Evolutionary conservation across 2,888 invertebrate genomes (phyloP).

Genomic region (Theretra japonica): DNA sequence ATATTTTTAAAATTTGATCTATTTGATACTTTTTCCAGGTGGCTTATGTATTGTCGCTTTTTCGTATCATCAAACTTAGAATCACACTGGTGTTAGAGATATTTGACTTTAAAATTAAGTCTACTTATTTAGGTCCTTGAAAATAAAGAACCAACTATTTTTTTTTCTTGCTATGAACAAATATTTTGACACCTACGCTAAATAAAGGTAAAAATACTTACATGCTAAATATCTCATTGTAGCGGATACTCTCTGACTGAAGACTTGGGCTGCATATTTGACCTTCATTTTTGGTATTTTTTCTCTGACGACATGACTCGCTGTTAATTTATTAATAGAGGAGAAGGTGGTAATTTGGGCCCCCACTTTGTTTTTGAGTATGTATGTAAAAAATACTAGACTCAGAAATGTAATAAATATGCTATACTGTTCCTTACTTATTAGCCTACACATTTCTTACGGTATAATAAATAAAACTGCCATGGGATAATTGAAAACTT

Average conservation of each 20-base stretch:
- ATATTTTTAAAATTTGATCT: too few species aligned
- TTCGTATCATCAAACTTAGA: too few species aligned
- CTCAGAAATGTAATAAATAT: not conserved
- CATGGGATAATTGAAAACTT: not conserved
- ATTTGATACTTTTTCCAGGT: too few species aligned
- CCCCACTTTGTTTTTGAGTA: constrained; percentile 1
- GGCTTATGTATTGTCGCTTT: too few species aligned
- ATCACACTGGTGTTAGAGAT: too few species aligned
- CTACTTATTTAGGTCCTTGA: too few species aligned
- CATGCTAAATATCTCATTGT: constrained; percentile 27
- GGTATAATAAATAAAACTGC: not conserved
- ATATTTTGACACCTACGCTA: too few species aligned
- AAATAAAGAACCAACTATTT: too few species aligned
- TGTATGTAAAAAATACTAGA: not conserved
- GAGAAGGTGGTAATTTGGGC: too few species aligned
- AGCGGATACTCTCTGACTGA: constrained; percentile 25
- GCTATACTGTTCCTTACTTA: constrained; percentile 2
- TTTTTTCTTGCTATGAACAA: too few species aligned
- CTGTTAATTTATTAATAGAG: too few species aligned
- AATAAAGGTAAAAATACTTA: constrained; percentile 20
- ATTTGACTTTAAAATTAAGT: too few species aligned
- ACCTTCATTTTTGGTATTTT: constrained; percentile 25
- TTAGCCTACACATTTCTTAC: not conserved
- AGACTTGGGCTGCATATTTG: constrained; percentile 28
- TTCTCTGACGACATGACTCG: not conserved